Base-by-base conservation (phyloP, 23 tunicate species). In the Ascidia mentula region DNA sequence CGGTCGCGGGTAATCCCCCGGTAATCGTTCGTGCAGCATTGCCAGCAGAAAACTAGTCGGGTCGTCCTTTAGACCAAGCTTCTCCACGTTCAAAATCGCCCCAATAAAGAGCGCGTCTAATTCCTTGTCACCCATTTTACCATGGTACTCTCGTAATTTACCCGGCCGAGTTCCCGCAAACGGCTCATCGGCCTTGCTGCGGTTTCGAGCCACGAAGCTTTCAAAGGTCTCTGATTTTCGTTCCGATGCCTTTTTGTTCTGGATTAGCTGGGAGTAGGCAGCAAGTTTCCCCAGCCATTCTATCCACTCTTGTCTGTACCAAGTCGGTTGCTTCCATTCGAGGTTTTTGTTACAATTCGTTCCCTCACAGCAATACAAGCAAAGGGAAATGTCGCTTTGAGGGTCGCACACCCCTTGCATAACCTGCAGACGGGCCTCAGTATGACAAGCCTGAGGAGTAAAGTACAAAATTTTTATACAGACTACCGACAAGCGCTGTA, bases 301-400 rank as follows among this genome's bases (percentile, higher is more conserved):
- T 22, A 2, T 53, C 81, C 81, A 77, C 18, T 37, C 26, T 33
- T 77, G 69, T 28, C 34, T 42, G 81, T 77, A 77, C 81, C 81
- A 77, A 18, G 60, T 40, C 32, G 81, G 81, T 18, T 40, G 36
- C 0, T 77, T 38, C 38, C 61, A 40, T 22, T 9, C 32, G n/a
- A 6, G 65, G 15, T 40, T 33, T 13, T 42, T 31, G 70, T 77
- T 77, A 69, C 81, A 77, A 36, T 40, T 33, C 32, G 45, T 59
- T 40, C 81, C 81, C 6, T 53, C 37, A 32, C 81, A 77, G 69
- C 81, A 77, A 38, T 42, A 77, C 69, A 45, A 26, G 20, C 81
- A 77, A 34, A 77, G 32, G 3, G 81, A 77, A 12, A 34, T 77
- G 37, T 77, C 60, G 6, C 36, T 45, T 32, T 3, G 26, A 7